A percentile compares a stretch with the other conserved stretches of the same genome.
These are phyloP conservation scores for Danio aesculapii DNA, from an alignment of 2,797 vertebrate genomes.

Conservation along the genomic window DNA sequence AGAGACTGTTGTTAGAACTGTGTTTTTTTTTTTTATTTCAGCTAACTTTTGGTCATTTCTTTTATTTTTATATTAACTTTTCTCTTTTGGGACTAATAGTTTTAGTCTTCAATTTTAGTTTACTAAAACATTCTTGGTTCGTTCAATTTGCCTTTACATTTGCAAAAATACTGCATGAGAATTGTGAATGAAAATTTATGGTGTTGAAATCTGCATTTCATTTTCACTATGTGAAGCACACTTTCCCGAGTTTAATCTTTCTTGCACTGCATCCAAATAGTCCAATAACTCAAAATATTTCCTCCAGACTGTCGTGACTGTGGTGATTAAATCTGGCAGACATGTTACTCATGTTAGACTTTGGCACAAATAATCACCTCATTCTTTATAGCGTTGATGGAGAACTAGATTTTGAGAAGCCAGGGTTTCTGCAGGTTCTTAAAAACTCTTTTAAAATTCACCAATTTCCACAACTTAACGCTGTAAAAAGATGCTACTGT, in stretches of 20 bases:
- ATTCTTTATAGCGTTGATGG: not conserved
- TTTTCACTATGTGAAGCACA: not conserved
- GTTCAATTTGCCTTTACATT: not conserved
- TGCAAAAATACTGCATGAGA: not conserved
- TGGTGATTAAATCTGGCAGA: constrained; percentile 5
- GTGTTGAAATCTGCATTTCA: constrained; percentile 1
- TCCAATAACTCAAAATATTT: constrained; percentile 4
- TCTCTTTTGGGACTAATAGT: no score
- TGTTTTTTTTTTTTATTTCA: no score
- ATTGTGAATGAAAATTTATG: constrained; percentile 13
- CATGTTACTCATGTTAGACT: not conserved
- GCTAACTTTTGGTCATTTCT: no score
- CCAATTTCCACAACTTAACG: no score
- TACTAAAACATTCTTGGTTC: not conserved
- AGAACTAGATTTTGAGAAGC: not conserved
- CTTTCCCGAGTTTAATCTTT: not conserved
- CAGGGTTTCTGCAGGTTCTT: no score
- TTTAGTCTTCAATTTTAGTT: no score
- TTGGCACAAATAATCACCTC: not conserved
- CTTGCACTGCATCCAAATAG: not conserved
- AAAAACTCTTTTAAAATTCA: no score
- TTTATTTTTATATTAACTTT: no score
- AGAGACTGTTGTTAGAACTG: no score
- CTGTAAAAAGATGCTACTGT: no score
- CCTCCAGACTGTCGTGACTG: constrained; percentile 7